A percentile compares a stretch with the other conserved stretches of the same genome.
Evolutionary conservation across 2,888 invertebrate species (phyloP).

Genomic region (Leptopilina myrica): DNA sequence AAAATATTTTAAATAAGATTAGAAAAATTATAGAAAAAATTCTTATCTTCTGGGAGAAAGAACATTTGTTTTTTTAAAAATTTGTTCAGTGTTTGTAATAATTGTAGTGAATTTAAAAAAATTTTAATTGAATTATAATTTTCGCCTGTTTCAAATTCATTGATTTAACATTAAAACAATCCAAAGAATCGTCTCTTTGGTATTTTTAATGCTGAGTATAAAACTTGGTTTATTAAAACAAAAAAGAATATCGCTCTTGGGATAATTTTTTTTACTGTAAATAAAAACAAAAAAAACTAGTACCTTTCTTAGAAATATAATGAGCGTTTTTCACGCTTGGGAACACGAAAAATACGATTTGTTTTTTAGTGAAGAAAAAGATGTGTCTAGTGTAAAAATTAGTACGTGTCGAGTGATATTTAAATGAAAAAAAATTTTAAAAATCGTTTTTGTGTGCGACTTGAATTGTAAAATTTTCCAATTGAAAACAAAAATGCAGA

Average conservation of each 20-base stretch:
- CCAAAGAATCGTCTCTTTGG: not conserved
- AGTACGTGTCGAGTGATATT: conserved; percentile 26
- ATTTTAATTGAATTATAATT: not conserved
- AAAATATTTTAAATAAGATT: no score
- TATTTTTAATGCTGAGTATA: not conserved
- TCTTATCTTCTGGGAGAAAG: no score
- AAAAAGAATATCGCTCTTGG: no score
- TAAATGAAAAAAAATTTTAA: not conserved
- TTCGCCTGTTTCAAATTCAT: conserved; percentile 37
- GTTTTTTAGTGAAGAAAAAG: conserved; percentile 2
- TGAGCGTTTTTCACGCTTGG: conserved; percentile 7
- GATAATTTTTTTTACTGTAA: conserved; percentile 18
- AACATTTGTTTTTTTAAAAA: no score
- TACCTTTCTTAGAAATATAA: conserved; percentile 38
- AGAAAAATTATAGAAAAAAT: no score
- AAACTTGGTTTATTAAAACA: not conserved
- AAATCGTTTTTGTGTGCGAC: conserved; percentile 30
- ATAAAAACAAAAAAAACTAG: conserved; percentile 19
- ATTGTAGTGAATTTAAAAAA: no score
- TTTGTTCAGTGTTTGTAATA: no score
- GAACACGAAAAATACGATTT: conserved; percentile 24
- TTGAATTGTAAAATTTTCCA: conserved; percentile 18
- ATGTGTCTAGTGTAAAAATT: conserved; percentile 27
- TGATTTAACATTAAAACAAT: not conserved
- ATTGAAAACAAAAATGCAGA: not conserved